phyloP scores from a whole-genome alignment of 2,797 vertebrate genomes.

The Gymnoscopelus braueri region DNA sequence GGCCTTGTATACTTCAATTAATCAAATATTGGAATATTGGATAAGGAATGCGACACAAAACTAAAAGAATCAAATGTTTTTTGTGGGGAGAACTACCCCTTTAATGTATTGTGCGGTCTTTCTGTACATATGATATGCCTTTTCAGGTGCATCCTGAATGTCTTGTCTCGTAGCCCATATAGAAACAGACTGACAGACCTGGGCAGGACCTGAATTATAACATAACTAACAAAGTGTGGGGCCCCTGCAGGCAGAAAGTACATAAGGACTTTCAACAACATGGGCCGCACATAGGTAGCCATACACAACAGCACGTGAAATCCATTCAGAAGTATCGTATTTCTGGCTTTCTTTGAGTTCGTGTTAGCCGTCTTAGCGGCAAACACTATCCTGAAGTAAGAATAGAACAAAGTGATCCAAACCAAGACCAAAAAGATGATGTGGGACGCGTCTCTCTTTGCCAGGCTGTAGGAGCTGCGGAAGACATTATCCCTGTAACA shows the following conservation, averaged over 20 bases:
- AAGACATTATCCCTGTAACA: constrained; percentile 55
- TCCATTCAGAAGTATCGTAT: constrained; percentile 59
- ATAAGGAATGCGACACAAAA: too few species aligned
- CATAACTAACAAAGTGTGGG: constrained; percentile 16
- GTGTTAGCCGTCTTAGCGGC: constrained; percentile 49
- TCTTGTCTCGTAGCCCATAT: constrained; percentile 50
- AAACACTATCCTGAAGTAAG: constrained; percentile 67
- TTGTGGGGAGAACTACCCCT: neutral
- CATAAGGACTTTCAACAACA: neutral
- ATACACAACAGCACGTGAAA: constrained; percentile 54
- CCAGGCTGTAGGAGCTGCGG: constrained; percentile 12
- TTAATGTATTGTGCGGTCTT: neutral
- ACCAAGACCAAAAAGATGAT: constrained; percentile 50
- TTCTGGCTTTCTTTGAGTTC: constrained; percentile 57
- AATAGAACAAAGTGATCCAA: constrained; percentile 67
- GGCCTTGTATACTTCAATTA: too few species aligned
- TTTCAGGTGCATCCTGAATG: constrained; percentile 41
- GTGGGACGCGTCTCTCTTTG: constrained; percentile 45
- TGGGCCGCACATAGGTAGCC: constrained; percentile 29
- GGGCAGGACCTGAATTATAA: constrained; percentile 45
- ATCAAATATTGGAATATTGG: too few species aligned
- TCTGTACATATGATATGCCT: constrained; percentile 22
- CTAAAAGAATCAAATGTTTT: too few species aligned
- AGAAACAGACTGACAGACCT: constrained; percentile 39
- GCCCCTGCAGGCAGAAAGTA: neutral